Percentiles rank a stretch among this genome's conserved stretches.
phyloP scores from a whole-genome alignment of 1,140 invertebrate genomes.

The Drosophila setifemur region DNA sequence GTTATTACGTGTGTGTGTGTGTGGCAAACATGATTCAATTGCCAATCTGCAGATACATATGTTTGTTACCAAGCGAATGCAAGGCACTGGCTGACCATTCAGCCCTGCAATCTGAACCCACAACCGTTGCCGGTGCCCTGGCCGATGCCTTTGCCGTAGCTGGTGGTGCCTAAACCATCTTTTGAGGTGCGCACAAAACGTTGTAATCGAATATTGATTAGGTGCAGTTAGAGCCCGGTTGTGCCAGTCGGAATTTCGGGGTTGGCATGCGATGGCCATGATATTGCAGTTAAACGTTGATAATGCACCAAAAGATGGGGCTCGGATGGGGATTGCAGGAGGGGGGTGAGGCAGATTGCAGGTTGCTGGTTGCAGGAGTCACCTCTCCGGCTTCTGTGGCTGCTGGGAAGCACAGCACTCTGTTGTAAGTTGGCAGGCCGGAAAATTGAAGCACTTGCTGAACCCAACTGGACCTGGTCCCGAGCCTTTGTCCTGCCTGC shows the following conservation, averaged over 20 bases:
- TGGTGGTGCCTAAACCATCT: constrained; percentile 11
- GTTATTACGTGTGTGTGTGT: not conserved
- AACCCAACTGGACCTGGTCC: constrained; percentile 19
- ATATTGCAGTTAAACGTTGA: constrained; percentile 75
- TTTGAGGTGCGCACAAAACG: constrained; percentile 48
- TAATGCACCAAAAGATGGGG: constrained; percentile 54
- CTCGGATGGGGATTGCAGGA: no score
- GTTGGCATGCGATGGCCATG: constrained; percentile 24
- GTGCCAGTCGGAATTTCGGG: constrained; percentile 6
- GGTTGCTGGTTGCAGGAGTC: no score
- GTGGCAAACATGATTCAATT: constrained; percentile 66
- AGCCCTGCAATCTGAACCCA: constrained; percentile 14
- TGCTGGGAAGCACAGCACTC: constrained; percentile 25
- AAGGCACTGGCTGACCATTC: constrained; percentile 15
- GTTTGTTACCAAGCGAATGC: constrained; percentile 16
- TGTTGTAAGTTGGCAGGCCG: constrained; percentile 63
- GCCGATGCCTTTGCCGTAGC: no score
- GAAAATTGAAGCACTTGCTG: constrained; percentile 76
- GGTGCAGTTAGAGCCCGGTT: constrained; percentile 46
- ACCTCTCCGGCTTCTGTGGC: not conserved
- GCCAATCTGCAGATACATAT: constrained; percentile 44
- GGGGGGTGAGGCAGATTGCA: no score
- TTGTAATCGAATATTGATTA: constrained; percentile 79
- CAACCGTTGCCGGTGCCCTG: not conserved
- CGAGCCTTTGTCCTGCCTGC: constrained; percentile 39